Evolutionary conservation across 1,140 invertebrate genomes (phyloP).

Genomic region (Anagrus nilaparvatae): DNA sequence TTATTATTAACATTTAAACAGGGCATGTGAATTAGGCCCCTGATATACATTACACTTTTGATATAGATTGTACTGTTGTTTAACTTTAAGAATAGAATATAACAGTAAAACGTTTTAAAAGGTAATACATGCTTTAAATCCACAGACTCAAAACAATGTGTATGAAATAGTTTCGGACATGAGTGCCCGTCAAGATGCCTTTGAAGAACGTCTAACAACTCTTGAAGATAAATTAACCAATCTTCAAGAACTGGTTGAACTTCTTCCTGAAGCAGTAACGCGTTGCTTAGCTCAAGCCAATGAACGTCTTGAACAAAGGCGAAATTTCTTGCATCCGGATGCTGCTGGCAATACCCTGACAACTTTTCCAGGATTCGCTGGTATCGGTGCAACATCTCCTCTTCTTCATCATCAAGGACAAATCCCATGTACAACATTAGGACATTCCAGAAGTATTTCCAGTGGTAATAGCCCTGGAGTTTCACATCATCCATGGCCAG

Average conservation of each 20-base stretch:
- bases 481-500: slow-evolving; percentile 57
- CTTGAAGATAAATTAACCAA: slow-evolving; percentile 78
- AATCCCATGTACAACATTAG: slow-evolving; percentile 13
- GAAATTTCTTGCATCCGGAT: slow-evolving; percentile 77
- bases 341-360: slow-evolving; percentile 49
- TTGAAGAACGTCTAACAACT: slow-evolving; percentile 77
- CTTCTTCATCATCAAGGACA: slow-evolving; percentile 7
- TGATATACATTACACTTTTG: too few relatives aligned
- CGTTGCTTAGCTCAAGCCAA: slow-evolving; percentile 59
- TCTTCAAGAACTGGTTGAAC: slow-evolving; percentile 70
- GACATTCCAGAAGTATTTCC: slow-evolving; percentile 47
- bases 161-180: slow-evolving; percentile 96
- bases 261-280: slow-evolving; percentile 71
- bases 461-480: slow-evolving; percentile 38
- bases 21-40: too few relatives aligned
- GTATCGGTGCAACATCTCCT: slow-evolving; percentile 30
- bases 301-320: slow-evolving; percentile 59
- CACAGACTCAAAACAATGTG: slow-evolving; percentile 90
- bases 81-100: too few relatives aligned
- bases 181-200: slow-evolving; percentile 78
- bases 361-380: slow-evolving; percentile 20
- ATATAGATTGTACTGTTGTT: too few relatives aligned
- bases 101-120: too few relatives aligned
- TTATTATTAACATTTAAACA: too few relatives aligned
- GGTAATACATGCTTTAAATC: neutral